Conservation (phyloP, 2,888 invertebrate genomes). For the Dicycla oo region DNA sequence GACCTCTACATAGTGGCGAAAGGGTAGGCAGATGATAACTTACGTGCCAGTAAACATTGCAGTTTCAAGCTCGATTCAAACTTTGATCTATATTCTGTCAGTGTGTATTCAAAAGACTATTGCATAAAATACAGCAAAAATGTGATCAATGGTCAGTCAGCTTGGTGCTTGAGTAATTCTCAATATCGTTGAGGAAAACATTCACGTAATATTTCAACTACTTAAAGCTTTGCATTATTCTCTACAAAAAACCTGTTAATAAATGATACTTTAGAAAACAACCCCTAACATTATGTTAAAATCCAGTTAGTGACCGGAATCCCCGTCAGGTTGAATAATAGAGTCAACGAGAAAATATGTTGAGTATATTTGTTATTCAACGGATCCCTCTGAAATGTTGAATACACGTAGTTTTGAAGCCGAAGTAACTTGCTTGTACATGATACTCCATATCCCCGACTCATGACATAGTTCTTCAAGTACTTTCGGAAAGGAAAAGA, state of each 20-base stretch:
- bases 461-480: slow-evolving; percentile 20
- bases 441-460: slow-evolving; percentile 25
- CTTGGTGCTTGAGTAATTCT: neutral
- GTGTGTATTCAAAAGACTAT: slow-evolving; percentile 5
- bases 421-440: slow-evolving; percentile 36
- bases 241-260: slow-evolving; percentile 15
- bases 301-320: slow-evolving; percentile 50
- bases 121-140: neutral
- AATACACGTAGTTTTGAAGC: slow-evolving; percentile 35
- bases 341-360: slow-evolving; percentile 38
- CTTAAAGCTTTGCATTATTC: neutral
- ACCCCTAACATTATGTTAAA: slow-evolving; percentile 35
- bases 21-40: neutral
- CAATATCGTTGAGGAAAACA: neutral
- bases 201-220: neutral
- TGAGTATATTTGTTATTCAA: slow-evolving; percentile 43
- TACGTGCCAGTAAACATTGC: neutral
- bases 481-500: slow-evolving; percentile 20
- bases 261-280: slow-evolving; percentile 42
- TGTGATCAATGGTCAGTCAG: neutral
- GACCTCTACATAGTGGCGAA: no score
- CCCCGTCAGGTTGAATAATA: slow-evolving; percentile 43
- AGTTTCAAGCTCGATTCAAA: neutral
- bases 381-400: slow-evolving; percentile 28
- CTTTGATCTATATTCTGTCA: neutral